Evolutionary conservation across 2,888 invertebrate genomes (phyloP), one percentile per base, ranked within the genome.

Genomic region (Apomyelois bistriatella): DNA sequence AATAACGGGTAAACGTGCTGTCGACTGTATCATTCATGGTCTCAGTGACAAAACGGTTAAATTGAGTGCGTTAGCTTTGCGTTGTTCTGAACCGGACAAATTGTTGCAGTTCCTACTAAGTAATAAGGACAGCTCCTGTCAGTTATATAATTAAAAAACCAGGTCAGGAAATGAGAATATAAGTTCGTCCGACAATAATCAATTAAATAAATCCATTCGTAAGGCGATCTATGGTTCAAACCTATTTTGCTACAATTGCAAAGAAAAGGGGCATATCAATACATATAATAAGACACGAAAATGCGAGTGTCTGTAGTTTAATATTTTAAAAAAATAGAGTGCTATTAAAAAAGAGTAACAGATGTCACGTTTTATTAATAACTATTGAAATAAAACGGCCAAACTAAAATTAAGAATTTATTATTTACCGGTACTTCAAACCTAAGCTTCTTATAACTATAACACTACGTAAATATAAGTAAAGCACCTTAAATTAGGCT

Each of bases 171-270:
- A 42, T 12, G n/a, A 42, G 7, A 12, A n/a, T 6, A 8, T 6
- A 6, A 42, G 28, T 22, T 12, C 28, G 3, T 28, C 22, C 12
- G n/a, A n/a, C 3, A 37, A 28, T 22, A 9, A 6, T 22, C 4
- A n/a, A 7, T 7, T 28, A 6, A 7, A 1, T 28, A 28, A 17
- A 28, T 8, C 28, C n/a, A 15, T 3, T 22, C n/a, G 37, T 9
- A 37, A 37, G n/a, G n/a, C n/a, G n/a, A n/a, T n/a, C 13, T 10
- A 42, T 7, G 22, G 22, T 4, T 1, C 22, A 22, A 10, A 10
- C 13, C 4, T 42, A 12, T 42, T 42, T 42, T 55, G 55, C 12
- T 52, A 46, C 8, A 52, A 53, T 41, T 55, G 55, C 35, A 49
- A 49, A 41, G 32, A 49, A 36, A 32, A 12, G n/a, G 49, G 52